Percentiles rank a stretch among this genome's conserved stretches.
Conservation (phyloP, 2,797 vertebrate species). For the Notolabrus celidotus region DNA sequence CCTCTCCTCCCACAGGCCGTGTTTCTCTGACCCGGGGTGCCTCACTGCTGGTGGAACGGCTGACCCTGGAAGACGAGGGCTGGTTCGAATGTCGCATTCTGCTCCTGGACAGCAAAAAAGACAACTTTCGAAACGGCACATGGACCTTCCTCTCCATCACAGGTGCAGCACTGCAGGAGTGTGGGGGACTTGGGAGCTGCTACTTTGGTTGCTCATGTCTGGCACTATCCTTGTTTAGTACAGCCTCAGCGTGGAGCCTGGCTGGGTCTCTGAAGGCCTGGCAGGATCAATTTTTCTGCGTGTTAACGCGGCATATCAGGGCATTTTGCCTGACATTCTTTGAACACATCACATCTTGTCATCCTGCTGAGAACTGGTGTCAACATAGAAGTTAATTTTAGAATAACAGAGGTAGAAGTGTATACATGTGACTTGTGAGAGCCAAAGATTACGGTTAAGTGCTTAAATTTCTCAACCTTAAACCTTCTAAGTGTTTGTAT, state of each 20-base stretch:
- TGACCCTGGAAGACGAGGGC: conserved; percentile 94
- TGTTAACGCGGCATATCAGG: conserved; percentile 31
- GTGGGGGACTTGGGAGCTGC: conserved; percentile 30
- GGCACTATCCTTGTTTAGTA: conserved; percentile 61
- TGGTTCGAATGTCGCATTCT: conserved; percentile 99
- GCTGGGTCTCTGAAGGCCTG: conserved; percentile 39
- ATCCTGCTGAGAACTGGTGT: conserved; percentile 40
- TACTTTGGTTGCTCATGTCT: conserved; percentile 39
- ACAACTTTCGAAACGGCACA: conserved; percentile 94
- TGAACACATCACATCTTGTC: conserved; percentile 35
- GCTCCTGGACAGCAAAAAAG: conserved; percentile 90
- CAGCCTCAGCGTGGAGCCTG: conserved; percentile 56
- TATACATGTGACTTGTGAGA: conserved; percentile 26
- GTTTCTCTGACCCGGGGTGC: conserved; percentile 90
- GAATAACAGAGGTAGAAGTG: conserved; percentile 16
- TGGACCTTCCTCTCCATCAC: conserved; percentile 97
- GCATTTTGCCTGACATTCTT: conserved; percentile 36
- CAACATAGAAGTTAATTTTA: conserved; percentile 20
- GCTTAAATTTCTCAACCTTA: conserved; percentile 7
- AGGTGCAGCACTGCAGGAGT: conserved; percentile 82
- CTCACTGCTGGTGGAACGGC: conserved; percentile 89
- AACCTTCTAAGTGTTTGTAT: conserved; percentile 5
- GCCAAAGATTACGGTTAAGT: conserved; percentile 28
- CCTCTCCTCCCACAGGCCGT: conserved; percentile 84
- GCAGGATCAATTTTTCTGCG: conserved; percentile 33